Percentiles rank a stretch among this genome's conserved stretches.
These are phyloP conservation scores for Lophius piscatorius DNA, from an alignment of 2,113 vertebrate genomes.

Conservation along the genomic window DNA sequence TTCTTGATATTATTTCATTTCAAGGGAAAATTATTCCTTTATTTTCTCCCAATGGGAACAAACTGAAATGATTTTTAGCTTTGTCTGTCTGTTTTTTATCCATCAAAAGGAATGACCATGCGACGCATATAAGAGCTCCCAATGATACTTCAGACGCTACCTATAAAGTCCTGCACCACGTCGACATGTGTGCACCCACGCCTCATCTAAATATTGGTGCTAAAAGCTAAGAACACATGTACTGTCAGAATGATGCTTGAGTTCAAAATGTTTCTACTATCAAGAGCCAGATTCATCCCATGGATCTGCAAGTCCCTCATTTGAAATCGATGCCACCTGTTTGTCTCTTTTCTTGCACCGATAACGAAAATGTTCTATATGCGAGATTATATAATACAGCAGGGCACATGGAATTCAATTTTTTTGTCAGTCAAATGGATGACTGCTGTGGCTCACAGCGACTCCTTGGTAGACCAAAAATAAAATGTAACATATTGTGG, in stretches of 20 bases:
- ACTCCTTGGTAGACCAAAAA: conserved; percentile 61
- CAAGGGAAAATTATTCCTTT: neutral
- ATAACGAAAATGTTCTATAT: neutral
- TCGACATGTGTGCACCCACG: conserved; percentile 19
- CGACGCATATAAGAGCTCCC: conserved; percentile 70
- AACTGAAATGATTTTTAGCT: conserved; percentile 4
- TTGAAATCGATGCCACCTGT: neutral
- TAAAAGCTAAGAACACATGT: conserved; percentile 17
- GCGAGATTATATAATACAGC: neutral
- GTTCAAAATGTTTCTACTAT: conserved; percentile 15
- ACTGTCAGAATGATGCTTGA: conserved; percentile 44
- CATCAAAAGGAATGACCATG: conserved; percentile 64
- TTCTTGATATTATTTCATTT: conserved; percentile 18
- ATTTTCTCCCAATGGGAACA: conserved; percentile 12
- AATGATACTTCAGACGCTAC: conserved; percentile 33
- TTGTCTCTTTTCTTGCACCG: conserved; percentile 8
- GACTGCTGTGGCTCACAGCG: neutral
- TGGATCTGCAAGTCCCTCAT: neutral
- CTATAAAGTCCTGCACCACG: conserved; percentile 54
- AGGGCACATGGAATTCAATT: conserved; percentile 1
- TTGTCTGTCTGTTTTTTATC: conserved; percentile 10
- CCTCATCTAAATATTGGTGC: conserved; percentile 60
- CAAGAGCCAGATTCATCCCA: conserved; percentile 17
- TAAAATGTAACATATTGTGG: neutral
- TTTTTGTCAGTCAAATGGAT: conserved; percentile 10